A percentile compares a stretch with the other conserved stretches of the same genome.
Evolutionary conservation across 2,797 vertebrate genomes (phyloP).

Genomic region (Kryptopterus vitreolus): DNA sequence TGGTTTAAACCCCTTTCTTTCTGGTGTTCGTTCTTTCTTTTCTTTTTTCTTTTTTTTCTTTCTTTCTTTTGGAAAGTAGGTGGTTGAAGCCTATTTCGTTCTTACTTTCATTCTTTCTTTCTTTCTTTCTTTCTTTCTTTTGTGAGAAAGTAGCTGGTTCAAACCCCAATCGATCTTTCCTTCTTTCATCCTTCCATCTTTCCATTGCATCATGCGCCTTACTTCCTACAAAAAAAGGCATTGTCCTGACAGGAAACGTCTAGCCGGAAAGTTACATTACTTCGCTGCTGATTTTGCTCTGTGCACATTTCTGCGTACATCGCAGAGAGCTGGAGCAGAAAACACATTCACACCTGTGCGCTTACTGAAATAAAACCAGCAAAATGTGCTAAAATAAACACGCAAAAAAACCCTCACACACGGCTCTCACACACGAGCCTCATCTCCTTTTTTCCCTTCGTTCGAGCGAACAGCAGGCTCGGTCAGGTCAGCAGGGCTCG

Average conservation of each 20-base stretch:
- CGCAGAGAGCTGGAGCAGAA: background rate
- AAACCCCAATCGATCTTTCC: too few relatives aligned
- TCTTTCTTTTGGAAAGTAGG: too few relatives aligned
- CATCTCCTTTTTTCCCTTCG: slow-evolving; percentile 40
- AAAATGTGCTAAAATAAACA: background rate
- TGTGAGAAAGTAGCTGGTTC: too few relatives aligned
- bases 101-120: too few relatives aligned
- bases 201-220: too few relatives aligned
- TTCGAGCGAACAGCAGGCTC: slow-evolving; percentile 46
- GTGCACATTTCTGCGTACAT: background rate
- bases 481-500: slow-evolving; percentile 51
- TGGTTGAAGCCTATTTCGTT: too few relatives aligned
- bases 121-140: too few relatives aligned
- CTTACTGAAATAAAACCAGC: background rate
- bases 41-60: too few relatives aligned
- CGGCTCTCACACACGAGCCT: background rate
- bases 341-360: background rate
- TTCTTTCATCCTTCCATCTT: too few relatives aligned
- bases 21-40: too few relatives aligned
- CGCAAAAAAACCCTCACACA: background rate
- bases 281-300: background rate
- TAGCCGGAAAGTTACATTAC: background rate
- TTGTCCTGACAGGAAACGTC: background rate
- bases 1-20: too few relatives aligned
- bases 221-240: too few relatives aligned